These are phyloP conservation scores for Armadillidium nasatum DNA, from an alignment of 1,140 invertebrate species.

Conservation along the genomic window DNA sequence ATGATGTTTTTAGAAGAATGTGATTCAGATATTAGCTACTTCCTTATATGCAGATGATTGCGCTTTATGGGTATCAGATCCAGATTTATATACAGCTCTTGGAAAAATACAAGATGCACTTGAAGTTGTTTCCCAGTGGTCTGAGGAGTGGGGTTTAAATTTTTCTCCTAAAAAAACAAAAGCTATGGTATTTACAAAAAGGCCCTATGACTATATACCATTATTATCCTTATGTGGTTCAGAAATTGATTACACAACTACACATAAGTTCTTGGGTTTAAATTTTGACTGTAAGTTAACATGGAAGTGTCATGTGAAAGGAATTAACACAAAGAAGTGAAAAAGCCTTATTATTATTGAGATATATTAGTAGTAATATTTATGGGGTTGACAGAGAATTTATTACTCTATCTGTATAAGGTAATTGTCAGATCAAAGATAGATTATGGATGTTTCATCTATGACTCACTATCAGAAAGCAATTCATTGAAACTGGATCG, in stretches of 20 bases:
- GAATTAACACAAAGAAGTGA: not conserved
- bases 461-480: not conserved
- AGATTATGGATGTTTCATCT: slow-evolving; percentile 12
- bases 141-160: not conserved
- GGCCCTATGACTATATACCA: not conserved
- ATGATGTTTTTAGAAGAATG: not conserved
- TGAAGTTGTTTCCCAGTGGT: not conserved
- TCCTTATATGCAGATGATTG: slow-evolving; percentile 15
- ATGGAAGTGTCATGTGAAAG: not conserved
- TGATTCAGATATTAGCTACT: not conserved
- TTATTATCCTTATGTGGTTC: not conserved
- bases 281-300: not conserved
- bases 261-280: not conserved
- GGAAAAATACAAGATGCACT: not conserved
- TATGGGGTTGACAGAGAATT: not conserved
- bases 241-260: not conserved
- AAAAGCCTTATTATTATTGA: not conserved
- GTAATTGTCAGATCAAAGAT: not conserved
- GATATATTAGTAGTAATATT: not conserved
- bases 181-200: not conserved
- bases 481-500: not conserved
- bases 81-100: not conserved
- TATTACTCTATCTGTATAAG: not conserved
- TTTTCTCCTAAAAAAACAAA: not conserved
- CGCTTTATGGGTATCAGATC: not conserved